Evolutionary conservation across 2,113 vertebrate genomes (phyloP).

Genomic region (Alexandromys fortis): DNA sequence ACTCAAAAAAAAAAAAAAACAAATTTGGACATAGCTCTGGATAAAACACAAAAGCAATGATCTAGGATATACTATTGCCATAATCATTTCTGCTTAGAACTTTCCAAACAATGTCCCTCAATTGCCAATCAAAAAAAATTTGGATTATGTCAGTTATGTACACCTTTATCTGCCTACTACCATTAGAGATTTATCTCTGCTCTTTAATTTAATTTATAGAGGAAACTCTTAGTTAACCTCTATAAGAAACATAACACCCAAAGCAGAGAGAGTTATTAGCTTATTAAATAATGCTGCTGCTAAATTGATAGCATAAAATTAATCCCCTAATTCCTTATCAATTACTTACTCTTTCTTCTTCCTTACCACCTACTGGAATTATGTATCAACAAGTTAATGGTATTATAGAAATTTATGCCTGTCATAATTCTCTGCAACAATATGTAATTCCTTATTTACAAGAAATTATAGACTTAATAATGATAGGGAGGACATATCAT

Average conservation of each 20-base stretch:
- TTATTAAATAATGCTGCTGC: background rate
- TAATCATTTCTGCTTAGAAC: background rate
- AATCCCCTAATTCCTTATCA: background rate
- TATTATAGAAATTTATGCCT: background rate
- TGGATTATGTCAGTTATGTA: background rate
- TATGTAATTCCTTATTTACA: too few relatives aligned
- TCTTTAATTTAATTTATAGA: too few relatives aligned
- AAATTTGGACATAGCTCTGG: background rate
- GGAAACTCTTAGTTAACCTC: background rate
- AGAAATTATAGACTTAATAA: too few relatives aligned
- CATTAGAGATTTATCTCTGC: background rate
- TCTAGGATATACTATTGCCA: background rate
- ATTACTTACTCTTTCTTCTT: background rate
- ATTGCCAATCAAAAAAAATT: background rate
- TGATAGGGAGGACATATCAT: too few relatives aligned
- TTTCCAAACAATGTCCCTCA: background rate
- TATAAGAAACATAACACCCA: background rate
- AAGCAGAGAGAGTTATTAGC: background rate
- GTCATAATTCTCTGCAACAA: too few relatives aligned
- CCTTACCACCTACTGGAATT: background rate
- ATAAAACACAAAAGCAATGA: background rate
- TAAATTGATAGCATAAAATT: background rate
- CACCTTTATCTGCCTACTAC: background rate
- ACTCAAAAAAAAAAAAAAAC: background rate
- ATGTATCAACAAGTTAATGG: background rate